These are phyloP conservation scores for Macropodus opercularis DNA, from an alignment of 2,797 vertebrate genomes.

Conservation along the genomic window DNA sequence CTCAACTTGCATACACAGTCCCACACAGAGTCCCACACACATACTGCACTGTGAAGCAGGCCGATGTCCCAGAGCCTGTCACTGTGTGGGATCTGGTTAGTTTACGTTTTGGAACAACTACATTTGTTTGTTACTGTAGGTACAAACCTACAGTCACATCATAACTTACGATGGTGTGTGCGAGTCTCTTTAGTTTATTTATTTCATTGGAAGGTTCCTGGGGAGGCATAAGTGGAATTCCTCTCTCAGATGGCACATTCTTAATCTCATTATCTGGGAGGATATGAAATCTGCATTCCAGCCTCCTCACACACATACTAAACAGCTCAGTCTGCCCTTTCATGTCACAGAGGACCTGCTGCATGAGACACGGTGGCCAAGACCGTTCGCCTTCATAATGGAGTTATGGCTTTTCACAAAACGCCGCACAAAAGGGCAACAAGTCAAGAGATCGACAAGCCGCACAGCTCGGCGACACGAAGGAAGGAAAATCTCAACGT, in stretches of 20 bases:
- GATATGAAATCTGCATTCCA: constrained; percentile 82
- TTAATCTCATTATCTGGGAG: constrained; percentile 82
- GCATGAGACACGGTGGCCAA: constrained; percentile 33
- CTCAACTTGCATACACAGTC: constrained; percentile 60
- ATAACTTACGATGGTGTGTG: too few relatives aligned
- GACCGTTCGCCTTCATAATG: constrained; percentile 19
- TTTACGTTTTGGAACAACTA: too few relatives aligned
- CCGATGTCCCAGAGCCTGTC: constrained; percentile 52
- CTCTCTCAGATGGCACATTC: constrained; percentile 62
- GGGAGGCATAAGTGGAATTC: constrained; percentile 76
- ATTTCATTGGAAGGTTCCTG: too few relatives aligned
- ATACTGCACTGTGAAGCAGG: constrained; percentile 20
- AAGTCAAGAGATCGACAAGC: neutral
- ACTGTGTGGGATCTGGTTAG: constrained; percentile 52
- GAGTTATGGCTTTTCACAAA: neutral
- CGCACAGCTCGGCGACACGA: neutral
- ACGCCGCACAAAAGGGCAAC: neutral
- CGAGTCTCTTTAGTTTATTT: too few relatives aligned
- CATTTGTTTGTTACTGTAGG: too few relatives aligned
- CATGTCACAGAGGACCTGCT: constrained; percentile 32
- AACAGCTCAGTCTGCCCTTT: constrained; percentile 31
- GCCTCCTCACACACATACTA: constrained; percentile 22
- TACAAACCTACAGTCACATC: too few relatives aligned
- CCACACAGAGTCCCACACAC: constrained; percentile 43
- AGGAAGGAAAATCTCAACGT: constrained; percentile 3